Evolutionary conservation across 2,113 vertebrate species (phyloP), one percentile per base, ranked within the genome.

Genomic region (Oncorhynchus kisutch): DNA sequence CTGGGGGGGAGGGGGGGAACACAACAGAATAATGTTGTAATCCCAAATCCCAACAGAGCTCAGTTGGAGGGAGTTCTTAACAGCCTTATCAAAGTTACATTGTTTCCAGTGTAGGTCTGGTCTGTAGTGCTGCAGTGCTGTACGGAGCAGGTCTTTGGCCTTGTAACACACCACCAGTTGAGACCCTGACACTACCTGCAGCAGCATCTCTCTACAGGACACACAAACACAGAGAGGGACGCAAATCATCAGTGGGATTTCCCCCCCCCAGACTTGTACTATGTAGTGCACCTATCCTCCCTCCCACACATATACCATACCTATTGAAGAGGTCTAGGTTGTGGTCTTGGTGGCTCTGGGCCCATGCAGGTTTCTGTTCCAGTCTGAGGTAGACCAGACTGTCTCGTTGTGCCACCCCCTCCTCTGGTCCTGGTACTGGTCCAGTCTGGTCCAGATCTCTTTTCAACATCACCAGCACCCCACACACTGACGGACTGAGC

Each of bases 141-240:
- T 92, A 64, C 92, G 91, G 74, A 99, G 92, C 25, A 97, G 90
- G 72, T 97, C 95, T 89, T 99, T 99, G 9, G 96, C 94, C 69
- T 98, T 96, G 68, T 95, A 98, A 85, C 96, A 97, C 83, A 98
- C 90, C 67, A 95, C 85, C 0, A 91, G 91, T 66, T 91, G 81
- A 76, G 82, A 80, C 74, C 89, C 76, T 5, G 75, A 90, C 14
- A 97, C 80, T 5, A 92, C 88, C 70, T 90, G 91, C 70, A 94
- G 86, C 51, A 98, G 76, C 82, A 97, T 71, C 45, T 92, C 87
- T 90, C 97, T 97, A 76, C 57, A 79, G 69, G 71, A 78, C 7
- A 84, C 62, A 81, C 2, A 74, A 5, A 79, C 59, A 68, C 60
- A 76, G 39, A 2, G 39, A 45, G 39, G 39, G 39, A 78, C 9